Conservation (phyloP, 2,113 vertebrate species). For the human region DNA sequence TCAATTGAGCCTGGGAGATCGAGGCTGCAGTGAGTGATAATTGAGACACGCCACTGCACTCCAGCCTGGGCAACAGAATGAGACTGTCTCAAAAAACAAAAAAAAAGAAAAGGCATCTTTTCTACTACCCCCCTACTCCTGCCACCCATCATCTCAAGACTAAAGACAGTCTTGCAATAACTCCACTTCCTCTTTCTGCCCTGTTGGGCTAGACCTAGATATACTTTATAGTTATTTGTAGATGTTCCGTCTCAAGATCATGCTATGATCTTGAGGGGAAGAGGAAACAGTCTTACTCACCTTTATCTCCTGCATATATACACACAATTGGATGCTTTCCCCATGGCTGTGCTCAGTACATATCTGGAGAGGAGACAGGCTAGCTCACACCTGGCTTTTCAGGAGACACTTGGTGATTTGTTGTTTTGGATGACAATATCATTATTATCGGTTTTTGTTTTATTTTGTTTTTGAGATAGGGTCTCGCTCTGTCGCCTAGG, state of each 20-base stretch:
- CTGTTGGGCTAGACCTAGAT: neutral
- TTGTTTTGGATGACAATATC: neutral
- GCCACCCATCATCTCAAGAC: neutral
- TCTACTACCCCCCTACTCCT: neutral
- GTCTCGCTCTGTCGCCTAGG: too few species aligned
- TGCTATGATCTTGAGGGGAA: neutral
- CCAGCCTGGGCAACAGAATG: too few species aligned
- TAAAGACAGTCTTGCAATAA: slow-evolving; percentile 29
- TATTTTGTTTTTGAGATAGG: too few species aligned
- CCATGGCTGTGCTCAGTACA: neutral
- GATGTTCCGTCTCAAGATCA: neutral
- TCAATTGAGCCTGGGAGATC: too few species aligned
- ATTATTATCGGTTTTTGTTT: too few species aligned
- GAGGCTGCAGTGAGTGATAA: too few species aligned
- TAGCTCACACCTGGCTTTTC: neutral
- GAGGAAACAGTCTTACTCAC: neutral
- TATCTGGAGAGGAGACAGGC: neutral
- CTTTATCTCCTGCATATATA: neutral
- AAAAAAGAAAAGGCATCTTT: neutral
- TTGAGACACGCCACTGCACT: too few species aligned
- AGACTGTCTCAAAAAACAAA: too few species aligned
- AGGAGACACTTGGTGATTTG: slow-evolving; percentile 4
- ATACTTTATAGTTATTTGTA: slow-evolving; percentile 40
- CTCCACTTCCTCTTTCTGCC: slow-evolving; percentile 49
- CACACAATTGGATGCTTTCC: neutral